Evolutionary conservation across 2,113 vertebrate species (phyloP), one percentile per base, ranked within the genome.

Genomic region (Rhombomys opimus): DNA sequence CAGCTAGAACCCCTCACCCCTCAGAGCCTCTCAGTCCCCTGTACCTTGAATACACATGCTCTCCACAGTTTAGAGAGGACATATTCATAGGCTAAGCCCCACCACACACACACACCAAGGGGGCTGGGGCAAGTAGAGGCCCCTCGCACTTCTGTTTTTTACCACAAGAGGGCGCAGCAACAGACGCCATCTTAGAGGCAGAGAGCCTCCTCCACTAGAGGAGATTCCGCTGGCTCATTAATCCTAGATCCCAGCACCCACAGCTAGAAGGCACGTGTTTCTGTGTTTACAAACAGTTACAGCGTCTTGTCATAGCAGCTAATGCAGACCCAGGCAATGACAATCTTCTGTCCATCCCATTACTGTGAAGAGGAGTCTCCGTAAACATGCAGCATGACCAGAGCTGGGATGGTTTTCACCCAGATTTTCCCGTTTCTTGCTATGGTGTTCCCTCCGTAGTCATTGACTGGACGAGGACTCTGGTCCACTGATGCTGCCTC

Each of bases 381-480:
- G 25, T 68, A 35, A 70, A 52, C 20, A n/a, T 0, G 0, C 17
- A 50, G 61, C 27, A 68, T 41, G 18, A 38, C 30, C 63, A 6
- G 17, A 73, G 25, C 25, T 59, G 32, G 20, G 22, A 59, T 38
- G 35, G 57, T 22, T 38, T 85, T 46, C 25, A 23, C 46, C 46
- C 11, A 2, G 30, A 22, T 7, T 46, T 76, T 63, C 59, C 41
- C 57, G 50, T 27, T 57, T 5, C 12, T 38, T 57, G 14, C 35
- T 57, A 13, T 27, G 18, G 14, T 22, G 0, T 52, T 59, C 11
- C 17, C 18, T n/a, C 75, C 0, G 0, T 63, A 72, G 14, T 13
- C 41, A 10, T 14, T 18, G 35, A 22, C 41, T 68, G 35, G 13
- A 17, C 67, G 5, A n/a, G 35, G 30, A 38, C 35, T 59, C 35